Evolutionary conservation across 2,797 vertebrate species (phyloP).

Genomic region (Hemibagrus guttatus): DNA sequence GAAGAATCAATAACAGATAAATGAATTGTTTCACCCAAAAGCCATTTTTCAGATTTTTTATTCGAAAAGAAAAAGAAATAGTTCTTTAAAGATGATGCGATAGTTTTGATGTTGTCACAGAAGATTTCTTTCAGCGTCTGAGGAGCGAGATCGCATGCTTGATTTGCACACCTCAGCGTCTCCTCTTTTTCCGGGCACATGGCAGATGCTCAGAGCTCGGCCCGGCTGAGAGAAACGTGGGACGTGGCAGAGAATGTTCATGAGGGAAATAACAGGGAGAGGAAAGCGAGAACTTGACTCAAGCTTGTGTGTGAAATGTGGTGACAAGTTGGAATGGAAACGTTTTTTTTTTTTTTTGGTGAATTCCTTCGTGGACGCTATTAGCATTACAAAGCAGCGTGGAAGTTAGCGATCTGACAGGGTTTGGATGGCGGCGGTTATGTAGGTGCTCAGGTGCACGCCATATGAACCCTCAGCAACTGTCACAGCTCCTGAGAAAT

Average conservation of each 20-base stretch:
- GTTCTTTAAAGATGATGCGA: background rate
- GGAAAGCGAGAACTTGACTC: constrained; percentile 20
- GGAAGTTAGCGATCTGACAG: background rate
- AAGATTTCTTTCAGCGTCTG: background rate
- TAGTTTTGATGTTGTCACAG: background rate
- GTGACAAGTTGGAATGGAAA: constrained; percentile 29
- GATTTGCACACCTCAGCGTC: constrained; percentile 39
- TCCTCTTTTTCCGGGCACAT: constrained; percentile 47
- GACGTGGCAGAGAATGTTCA: constrained; percentile 45
- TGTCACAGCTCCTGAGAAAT: constrained; percentile 23
- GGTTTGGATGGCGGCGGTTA: constrained; percentile 10
- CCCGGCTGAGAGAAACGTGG: constrained; percentile 49
- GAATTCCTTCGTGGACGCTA: background rate
- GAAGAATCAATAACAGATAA: background rate
- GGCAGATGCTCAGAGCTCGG: constrained; percentile 48
- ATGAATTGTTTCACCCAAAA: background rate
- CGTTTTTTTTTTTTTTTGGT: background rate
- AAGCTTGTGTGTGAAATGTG: constrained; percentile 24
- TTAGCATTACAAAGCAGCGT: constrained; percentile 7
- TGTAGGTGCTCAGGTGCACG: constrained; percentile 18
- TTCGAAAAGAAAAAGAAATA: background rate
- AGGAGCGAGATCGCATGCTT: constrained; percentile 25
- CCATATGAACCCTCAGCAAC: constrained; percentile 15
- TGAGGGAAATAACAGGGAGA: constrained; percentile 45
- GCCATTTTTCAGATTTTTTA: background rate